Evolutionary conservation across 2,888 invertebrate species (phyloP).

Genomic region (Halocaridina rubra): DNA sequence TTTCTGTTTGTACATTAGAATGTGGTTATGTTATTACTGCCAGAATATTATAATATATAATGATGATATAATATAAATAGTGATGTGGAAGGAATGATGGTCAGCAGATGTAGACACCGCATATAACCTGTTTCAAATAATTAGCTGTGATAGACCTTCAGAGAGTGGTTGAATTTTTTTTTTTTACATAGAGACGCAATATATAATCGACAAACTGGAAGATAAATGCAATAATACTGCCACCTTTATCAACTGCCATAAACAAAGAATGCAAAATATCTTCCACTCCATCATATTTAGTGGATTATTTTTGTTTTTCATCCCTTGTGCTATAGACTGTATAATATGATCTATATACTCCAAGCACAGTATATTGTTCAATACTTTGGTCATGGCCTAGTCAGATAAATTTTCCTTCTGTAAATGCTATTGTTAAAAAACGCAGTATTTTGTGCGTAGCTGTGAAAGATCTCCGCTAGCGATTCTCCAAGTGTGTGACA

Average conservation of each 20-base stretch:
- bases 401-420: no score
- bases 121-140: neutral
- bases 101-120: neutral
- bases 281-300: neutral
- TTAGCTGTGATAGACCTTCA: constrained; percentile 49
- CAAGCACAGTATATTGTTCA: neutral
- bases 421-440: no score
- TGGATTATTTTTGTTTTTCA: neutral
- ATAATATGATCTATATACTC: neutral
- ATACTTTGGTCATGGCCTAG: neutral
- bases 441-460: neutral
- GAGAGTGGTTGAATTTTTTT: neutral
- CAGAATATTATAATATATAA: no score
- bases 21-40: neutral
- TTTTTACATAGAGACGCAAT: no score
- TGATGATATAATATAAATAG: neutral
- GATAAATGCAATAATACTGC: constrained; percentile 58
- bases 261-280: neutral
- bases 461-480: neutral
- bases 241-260: constrained; percentile 49
- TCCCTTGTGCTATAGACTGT: no score
- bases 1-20: no score
- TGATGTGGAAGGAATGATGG: neutral
- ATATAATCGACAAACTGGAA: no score
- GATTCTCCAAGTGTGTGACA: neutral